These are phyloP conservation scores for Emberiza fucata DNA, from an alignment of 2,113 vertebrate genomes.

Conservation along the genomic window DNA sequence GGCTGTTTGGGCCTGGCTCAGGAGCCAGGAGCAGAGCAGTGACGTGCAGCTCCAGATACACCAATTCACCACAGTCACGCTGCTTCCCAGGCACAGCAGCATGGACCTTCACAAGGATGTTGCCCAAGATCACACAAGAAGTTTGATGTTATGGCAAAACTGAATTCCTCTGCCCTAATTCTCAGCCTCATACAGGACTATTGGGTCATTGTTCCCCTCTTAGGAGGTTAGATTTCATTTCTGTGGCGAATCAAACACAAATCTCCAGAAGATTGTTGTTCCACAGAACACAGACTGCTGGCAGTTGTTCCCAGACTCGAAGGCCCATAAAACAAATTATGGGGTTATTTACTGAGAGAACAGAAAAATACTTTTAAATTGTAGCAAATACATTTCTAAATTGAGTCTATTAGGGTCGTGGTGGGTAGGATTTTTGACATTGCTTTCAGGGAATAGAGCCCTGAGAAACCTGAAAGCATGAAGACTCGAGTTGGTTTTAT, in stretches of 20 bases:
- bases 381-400: background rate
- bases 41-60: background rate
- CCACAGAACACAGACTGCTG: background rate
- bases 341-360: background rate
- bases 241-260: background rate
- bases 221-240: background rate
- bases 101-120: background rate
- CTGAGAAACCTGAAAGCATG: background rate
- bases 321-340: background rate
- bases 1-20: background rate
- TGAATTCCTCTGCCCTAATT: background rate
- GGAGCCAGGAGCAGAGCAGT: background rate
- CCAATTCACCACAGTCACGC: background rate
- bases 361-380: background rate
- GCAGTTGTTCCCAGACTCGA: background rate
- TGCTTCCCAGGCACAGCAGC: background rate
- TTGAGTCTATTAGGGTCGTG: background rate
- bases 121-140: background rate
- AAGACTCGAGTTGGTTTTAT: background rate
- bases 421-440: background rate
- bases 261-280: background rate
- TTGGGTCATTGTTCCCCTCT: background rate
- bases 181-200: background rate
- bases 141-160: background rate
- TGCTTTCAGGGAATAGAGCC: background rate